These are phyloP conservation scores for Picus viridis DNA, from an alignment of 2,797 vertebrate genomes.

Conservation along the genomic window DNA sequence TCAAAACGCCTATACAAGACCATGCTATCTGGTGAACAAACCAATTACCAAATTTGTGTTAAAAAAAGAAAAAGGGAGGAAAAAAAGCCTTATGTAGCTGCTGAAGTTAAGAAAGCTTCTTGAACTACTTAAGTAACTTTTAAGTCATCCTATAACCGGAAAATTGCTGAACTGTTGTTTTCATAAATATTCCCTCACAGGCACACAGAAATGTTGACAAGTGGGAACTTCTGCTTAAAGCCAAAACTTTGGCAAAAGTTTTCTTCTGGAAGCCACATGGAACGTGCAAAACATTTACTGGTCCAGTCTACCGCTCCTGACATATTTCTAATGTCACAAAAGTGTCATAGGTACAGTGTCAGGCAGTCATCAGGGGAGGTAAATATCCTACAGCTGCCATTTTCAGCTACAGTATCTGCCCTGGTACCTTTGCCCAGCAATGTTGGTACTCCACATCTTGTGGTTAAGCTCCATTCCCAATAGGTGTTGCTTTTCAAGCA, in stretches of 20 bases:
- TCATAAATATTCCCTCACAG: neutral
- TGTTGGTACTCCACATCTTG: neutral
- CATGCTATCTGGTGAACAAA: neutral
- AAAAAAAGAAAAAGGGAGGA: neutral
- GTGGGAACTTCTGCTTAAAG: neutral
- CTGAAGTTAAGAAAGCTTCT: neutral
- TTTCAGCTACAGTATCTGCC: neutral
- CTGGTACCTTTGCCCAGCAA: neutral
- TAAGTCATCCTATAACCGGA: neutral
- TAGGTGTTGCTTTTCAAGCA: neutral
- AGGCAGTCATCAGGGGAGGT: neutral
- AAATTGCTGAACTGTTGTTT: neutral
- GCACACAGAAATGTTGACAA: neutral
- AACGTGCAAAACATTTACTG: neutral
- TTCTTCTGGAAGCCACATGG: neutral
- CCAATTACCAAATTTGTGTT: neutral
- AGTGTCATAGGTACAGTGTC: neutral
- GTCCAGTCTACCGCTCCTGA: neutral
- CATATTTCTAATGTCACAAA: neutral
- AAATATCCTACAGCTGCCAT: neutral
- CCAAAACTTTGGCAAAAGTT: constrained; percentile 13
- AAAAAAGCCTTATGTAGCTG: neutral
- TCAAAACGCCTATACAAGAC: neutral
- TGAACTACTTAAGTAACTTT: neutral
- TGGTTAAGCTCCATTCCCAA: neutral